Evolutionary conservation across 2,797 vertebrate genomes (phyloP), one percentile per base, ranked within the genome.

Genomic region (Natrix natrix): DNA sequence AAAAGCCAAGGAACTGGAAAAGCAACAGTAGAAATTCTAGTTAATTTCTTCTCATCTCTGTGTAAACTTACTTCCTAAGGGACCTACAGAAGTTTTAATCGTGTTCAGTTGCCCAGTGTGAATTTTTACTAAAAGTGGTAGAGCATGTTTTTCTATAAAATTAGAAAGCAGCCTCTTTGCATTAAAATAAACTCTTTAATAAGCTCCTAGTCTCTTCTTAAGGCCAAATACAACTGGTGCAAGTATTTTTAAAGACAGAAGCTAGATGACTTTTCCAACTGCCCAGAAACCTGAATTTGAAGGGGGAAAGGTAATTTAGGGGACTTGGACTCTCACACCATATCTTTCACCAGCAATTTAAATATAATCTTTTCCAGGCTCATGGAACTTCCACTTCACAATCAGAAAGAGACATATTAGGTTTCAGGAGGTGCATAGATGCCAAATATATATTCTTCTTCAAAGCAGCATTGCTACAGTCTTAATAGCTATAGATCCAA

Each of bases 1-100:
- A 96, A 99, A 99, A 97, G 98, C 98, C 91, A 95, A 97, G 60
- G 96, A 95, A 91, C 94, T 97, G 93, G 96, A 96, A 1, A 96
- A 96, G 28, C 43, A 93, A 59, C 92, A 95, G 87, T 90, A 91
- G 92, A 96, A 93, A 96, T 95, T 93, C 93, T 93, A 96, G 96
- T 90, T 57, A 93, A 94, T 61, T 91, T 92, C 24, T 43, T 96
- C 89, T 95, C 59, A 63, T 92, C 32, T 90, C 54, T 86, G 3
- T 89, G 90, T 26, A 93, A 95, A 95, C 88, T 95, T 95, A 95
- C 93, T 95, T 92, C 95, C 93, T 93, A n/a, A 90, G 96, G 96
- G 97, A 97, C 96, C 95, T 93, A 57, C 14, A 57, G 14, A 16
- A 93, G 94, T 94, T 94, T 94, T 96, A 93, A 95, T 94, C 55